A percentile compares a stretch with the other conserved stretches of the same genome.
These are phyloP conservation scores for Periophthalmus magnuspinnatus DNA, from an alignment of 2,797 vertebrate species.

Conservation along the genomic window DNA sequence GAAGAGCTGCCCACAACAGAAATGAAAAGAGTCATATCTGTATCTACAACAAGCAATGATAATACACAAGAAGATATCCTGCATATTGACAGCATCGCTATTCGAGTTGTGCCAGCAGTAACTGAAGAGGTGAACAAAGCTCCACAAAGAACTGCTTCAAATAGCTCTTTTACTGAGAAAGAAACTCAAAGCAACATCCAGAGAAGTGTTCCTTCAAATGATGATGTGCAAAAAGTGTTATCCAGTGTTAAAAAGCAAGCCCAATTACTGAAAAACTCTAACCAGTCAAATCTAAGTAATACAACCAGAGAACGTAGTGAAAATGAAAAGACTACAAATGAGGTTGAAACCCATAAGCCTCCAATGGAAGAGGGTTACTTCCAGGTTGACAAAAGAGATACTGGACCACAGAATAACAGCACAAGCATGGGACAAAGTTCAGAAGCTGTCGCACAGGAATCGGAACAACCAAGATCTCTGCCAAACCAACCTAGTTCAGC, in stretches of 20 bases:
- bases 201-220: conserved; percentile 17
- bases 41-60: conserved; percentile 12
- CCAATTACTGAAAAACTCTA: conserved; percentile 35
- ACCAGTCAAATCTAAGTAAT: conserved; percentile 26
- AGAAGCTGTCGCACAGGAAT: conserved; percentile 29
- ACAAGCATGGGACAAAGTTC: conserved; percentile 14
- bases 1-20: conserved; percentile 19
- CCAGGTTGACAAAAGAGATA: conserved; percentile 61
- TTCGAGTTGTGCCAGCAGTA: conserved; percentile 51
- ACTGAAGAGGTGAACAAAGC: conserved; percentile 19
- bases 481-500: conserved; percentile 36
- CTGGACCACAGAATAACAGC: neutral
- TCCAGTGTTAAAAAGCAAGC: conserved; percentile 45
- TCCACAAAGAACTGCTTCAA: conserved; percentile 21
- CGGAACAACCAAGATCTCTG: conserved; percentile 19
- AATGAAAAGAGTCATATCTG: conserved; percentile 14
- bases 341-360: conserved; percentile 27
- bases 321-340: conserved; percentile 19
- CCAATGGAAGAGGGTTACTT: conserved; percentile 61
- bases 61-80: conserved; percentile 29
- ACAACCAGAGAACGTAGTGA: conserved; percentile 14
- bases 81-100: conserved; percentile 61
- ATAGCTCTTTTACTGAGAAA: neutral
- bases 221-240: conserved; percentile 30
- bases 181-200: conserved; percentile 7